A percentile compares a stretch with the other conserved stretches of the same genome.
These are phyloP conservation scores for Caenorhabditis macrosperma DNA, from an alignment of 2,888 invertebrate species.

Conservation along the genomic window DNA sequence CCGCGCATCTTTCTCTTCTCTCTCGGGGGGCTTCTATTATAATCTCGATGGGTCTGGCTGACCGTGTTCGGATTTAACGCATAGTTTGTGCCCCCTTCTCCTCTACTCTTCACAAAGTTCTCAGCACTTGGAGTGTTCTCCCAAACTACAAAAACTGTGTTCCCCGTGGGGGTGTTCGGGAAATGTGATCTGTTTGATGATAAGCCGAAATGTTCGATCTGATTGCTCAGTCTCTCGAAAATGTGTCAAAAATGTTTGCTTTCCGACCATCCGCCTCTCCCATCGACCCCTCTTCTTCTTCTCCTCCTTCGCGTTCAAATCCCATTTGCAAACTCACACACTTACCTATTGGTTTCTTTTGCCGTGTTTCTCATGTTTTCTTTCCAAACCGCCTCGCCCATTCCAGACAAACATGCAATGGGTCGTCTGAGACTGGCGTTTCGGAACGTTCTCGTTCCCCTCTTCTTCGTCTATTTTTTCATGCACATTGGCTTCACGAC, in stretches of 20 bases:
- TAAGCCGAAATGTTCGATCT: neutral
- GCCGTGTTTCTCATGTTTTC: neutral
- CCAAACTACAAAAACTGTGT: neutral
- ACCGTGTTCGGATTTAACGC: conserved; percentile 8
- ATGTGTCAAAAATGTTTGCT: conserved; percentile 57
- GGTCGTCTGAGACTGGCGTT: conserved; percentile 27
- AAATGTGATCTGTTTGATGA: neutral
- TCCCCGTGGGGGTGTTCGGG: neutral
- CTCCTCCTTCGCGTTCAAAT: conserved; percentile 2
- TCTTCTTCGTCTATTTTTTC: conserved; percentile 48
- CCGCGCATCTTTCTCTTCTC: neutral
- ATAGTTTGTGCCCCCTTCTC: conserved; percentile 9
- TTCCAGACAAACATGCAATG: conserved; percentile 49
- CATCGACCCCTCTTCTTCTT: neutral
- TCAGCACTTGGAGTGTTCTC: too few species aligned
- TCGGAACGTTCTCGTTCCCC: conserved; percentile 22
- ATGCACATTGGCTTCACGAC: conserved; percentile 42
- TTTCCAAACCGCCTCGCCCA: neutral
- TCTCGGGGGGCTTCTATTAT: too few species aligned
- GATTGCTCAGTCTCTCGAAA: conserved; percentile 20
- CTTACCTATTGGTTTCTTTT: conserved; percentile 1
- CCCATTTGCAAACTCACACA: neutral
- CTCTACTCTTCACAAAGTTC: too few species aligned
- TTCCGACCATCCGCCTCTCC: neutral
- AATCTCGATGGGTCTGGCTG: neutral